Evolutionary conservation across 2,797 vertebrate species (phyloP).

Genomic region (Aplochiton taeniatus): DNA sequence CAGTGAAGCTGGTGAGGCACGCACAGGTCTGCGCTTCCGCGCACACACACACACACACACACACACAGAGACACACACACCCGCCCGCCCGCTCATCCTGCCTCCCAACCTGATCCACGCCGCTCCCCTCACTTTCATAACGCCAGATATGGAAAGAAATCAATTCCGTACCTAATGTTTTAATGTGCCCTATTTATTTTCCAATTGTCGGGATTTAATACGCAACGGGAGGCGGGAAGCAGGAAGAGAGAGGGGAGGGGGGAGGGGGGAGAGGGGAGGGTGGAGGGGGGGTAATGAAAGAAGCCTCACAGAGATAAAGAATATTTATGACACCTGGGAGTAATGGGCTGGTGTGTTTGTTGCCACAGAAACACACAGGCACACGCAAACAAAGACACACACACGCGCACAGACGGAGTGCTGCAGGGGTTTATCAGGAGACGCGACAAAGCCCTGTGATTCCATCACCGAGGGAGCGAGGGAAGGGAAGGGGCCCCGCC

Average conservation of each 20-base stretch:
- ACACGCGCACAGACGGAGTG: slow-evolving; percentile 4
- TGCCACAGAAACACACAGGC: slow-evolving; percentile 20
- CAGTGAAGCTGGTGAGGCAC: slow-evolving; percentile 65
- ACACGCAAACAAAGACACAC: background rate
- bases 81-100: slow-evolving; percentile 28
- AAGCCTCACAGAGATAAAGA: slow-evolving; percentile 57
- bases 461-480: slow-evolving; percentile 17
- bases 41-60: too few species aligned
- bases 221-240: slow-evolving; percentile 20
- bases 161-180: slow-evolving; percentile 65
- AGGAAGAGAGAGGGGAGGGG: slow-evolving; percentile 28
- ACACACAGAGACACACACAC: background rate
- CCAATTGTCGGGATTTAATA: slow-evolving; percentile 59
- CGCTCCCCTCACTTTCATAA: slow-evolving; percentile 51
- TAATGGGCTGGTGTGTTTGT: slow-evolving; percentile 30
- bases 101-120: slow-evolving; percentile 49
- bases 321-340: slow-evolving; percentile 61
- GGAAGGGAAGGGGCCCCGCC: slow-evolving; percentile 20
- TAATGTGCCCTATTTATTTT: slow-evolving; percentile 71
- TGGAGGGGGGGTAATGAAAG: slow-evolving; percentile 19
- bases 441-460: slow-evolving; percentile 12
- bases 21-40: too few species aligned
- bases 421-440: background rate
- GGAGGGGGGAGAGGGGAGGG: slow-evolving; percentile 9
- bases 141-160: slow-evolving; percentile 61